Conservation (phyloP, 1,140 invertebrate genomes). For the Uloborus diversus region DNA sequence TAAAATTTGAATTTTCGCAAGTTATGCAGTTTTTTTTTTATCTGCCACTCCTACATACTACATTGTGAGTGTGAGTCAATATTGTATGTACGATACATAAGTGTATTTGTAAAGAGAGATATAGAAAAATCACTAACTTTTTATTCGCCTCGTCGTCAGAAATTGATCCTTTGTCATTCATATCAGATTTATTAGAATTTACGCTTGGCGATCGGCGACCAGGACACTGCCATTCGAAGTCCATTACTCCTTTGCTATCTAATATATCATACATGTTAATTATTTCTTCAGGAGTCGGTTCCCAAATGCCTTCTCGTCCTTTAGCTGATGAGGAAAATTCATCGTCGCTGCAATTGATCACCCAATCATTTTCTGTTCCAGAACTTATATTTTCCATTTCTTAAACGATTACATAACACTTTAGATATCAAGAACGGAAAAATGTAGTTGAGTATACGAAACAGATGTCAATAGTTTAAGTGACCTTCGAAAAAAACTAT, state of each 20-base stretch:
- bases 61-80: no score
- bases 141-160: slow-evolving; percentile 29
- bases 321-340: slow-evolving; percentile 8
- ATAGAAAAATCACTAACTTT: no score
- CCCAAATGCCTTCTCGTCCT: slow-evolving; percentile 21
- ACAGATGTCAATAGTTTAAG: no score
- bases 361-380: slow-evolving; percentile 14
- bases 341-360: slow-evolving; percentile 34
- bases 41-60: no score
- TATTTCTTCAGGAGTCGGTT: slow-evolving; percentile 54
- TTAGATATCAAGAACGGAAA: no score
- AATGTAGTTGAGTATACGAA: no score
- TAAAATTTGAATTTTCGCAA: no score
- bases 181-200: slow-evolving; percentile 45
- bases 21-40: no score
- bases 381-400: background rate
- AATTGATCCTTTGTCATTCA: slow-evolving; percentile 23
- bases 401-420: background rate
- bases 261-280: slow-evolving; percentile 43
- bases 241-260: slow-evolving; percentile 43
- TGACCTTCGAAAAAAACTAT: no score
- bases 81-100: no score
- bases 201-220: slow-evolving; percentile 53
- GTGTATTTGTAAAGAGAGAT: no score
- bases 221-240: slow-evolving; percentile 57